These are phyloP conservation scores for Conopomorpha cramerella DNA, from an alignment of 1,140 invertebrate genomes.

Conservation along the genomic window DNA sequence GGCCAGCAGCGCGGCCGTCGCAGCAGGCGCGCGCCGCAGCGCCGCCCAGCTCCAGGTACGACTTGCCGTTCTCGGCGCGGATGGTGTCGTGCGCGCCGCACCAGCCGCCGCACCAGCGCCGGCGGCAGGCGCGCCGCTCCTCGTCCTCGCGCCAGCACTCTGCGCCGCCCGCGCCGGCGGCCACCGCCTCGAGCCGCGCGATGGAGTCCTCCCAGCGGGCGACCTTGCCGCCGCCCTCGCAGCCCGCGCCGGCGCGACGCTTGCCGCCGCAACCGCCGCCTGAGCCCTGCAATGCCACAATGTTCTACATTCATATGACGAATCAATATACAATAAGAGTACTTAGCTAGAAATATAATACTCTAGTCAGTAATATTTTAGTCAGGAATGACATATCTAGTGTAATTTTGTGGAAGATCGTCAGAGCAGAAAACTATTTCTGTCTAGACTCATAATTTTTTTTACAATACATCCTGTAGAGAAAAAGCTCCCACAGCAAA, in stretches of 20 bases:
- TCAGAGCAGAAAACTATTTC: no score
- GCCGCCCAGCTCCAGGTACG: slow-evolving; percentile 82
- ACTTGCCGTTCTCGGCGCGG: slow-evolving; percentile 88
- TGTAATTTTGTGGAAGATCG: no score
- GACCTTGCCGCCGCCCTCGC: slow-evolving; percentile 49
- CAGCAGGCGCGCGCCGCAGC: slow-evolving; percentile 71
- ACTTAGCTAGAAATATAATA: no score
- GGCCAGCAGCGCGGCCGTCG: slow-evolving; percentile 73
- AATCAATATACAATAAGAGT: no score
- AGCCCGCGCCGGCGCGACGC: slow-evolving; percentile 45
- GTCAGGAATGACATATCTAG: no score
- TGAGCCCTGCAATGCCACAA: slow-evolving; percentile 54
- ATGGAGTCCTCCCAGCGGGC: slow-evolving; percentile 59
- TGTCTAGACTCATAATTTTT: no score
- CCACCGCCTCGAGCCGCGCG: slow-evolving; percentile 55
- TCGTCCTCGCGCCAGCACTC: slow-evolving; percentile 55
- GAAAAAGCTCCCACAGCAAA: no score
- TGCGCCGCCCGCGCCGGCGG: slow-evolving; percentile 50
- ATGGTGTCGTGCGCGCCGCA: slow-evolving; percentile 77
- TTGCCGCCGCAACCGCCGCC: slow-evolving; percentile 57
- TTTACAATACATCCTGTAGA: no score
- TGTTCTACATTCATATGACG: no score
- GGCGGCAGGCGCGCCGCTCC: slow-evolving; percentile 42
- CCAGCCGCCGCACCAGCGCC: slow-evolving; percentile 51
- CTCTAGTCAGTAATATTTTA: no score